Base-by-base conservation (phyloP, 1,140 invertebrate species). In the Atta cephalotes region DNA sequence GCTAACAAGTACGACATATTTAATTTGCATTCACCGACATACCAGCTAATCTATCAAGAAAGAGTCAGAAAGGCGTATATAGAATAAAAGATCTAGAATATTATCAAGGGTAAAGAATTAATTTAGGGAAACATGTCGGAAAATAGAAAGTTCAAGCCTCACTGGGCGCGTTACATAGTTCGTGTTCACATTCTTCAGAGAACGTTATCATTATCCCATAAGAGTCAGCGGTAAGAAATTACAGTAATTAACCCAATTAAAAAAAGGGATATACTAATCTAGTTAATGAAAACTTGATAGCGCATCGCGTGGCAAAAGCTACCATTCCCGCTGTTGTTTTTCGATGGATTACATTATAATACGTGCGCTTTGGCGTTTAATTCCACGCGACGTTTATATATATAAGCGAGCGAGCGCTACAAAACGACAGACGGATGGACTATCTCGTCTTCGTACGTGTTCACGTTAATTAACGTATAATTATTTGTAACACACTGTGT, bases 1-100 rank as follows among this genome's bases (percentile, higher is more conserved):
- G 16, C 81, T 85, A 85, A 71, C 66, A 62, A 35, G 35, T 25
- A 53, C 25, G 31, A 5, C 31, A 60, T 91, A 90, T 90, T 90
- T 72, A 89, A 91, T 91, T 91, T 89, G 63, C 45, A 90, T 90
- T 86, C 70, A 82, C 70, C 70, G 62, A 82, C 85, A 71, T 72
- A 62, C 31, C 51, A 39, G 78, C 25, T 90, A 79, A 90, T 74
- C 78, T 60, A 63, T 74, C 72, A 84, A 90, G 72, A 82, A 87
- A 84, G 58, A 70, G 76, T 28, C 70, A 60, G 31, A 31, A 31
- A 31, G 65, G 51, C 12, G 82, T n/a, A 31, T 51, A 45, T 63
- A 58, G 10, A 49, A 89, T 89, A 87, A 66, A 66, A 58, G 45
- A 89, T 87, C 63, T 49, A 31, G 63, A 72, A 87, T 87, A 84